Evolutionary conservation across 1,140 invertebrate species (phyloP).

Genomic region (Anagrus nilaparvatae): DNA sequence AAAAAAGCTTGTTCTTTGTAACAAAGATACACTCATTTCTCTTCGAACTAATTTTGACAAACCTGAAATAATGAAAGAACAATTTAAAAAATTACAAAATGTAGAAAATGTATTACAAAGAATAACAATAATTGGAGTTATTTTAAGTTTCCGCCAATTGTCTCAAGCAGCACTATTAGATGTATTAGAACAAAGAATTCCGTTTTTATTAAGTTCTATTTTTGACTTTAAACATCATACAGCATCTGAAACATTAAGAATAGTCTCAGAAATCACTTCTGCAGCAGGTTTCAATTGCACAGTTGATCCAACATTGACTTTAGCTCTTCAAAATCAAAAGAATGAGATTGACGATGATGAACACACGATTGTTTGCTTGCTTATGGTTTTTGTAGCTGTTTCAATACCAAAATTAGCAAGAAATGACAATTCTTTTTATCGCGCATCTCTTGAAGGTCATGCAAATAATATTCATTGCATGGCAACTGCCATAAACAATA

Average conservation of each 20-base stretch:
- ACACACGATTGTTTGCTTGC: constrained; percentile 84
- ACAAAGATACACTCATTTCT: constrained; percentile 83
- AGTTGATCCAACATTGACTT: constrained; percentile 89
- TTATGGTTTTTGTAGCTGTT: constrained; percentile 98
- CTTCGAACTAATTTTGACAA: constrained; percentile 86
- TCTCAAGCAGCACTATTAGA: constrained; percentile 89
- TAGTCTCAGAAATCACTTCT: constrained; percentile 94
- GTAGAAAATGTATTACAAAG: constrained; percentile 91
- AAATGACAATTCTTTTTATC: constrained; percentile 79
- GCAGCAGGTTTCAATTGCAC: constrained; percentile 87
- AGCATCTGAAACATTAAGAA: constrained; percentile 81
- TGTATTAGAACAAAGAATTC: constrained; percentile 88
- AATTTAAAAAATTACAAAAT: constrained; percentile 81
- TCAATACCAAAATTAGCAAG: constrained; percentile 93
- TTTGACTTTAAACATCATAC: constrained; percentile 89
- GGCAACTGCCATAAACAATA: constrained; percentile 90
- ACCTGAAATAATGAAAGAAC: constrained; percentile 95
- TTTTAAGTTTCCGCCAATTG: constrained; percentile 88
- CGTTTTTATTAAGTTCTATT: constrained; percentile 93
- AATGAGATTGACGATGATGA: constrained; percentile 80
- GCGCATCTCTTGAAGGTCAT: constrained; percentile 87
- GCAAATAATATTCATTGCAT: constrained; percentile 98
- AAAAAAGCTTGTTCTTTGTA: constrained; percentile 84
- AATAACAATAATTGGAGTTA: constrained; percentile 97
- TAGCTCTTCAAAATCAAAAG: constrained; percentile 79